Evolutionary conservation across 2,797 vertebrate genomes (phyloP).

Genomic region (Catharus ustulatus): DNA sequence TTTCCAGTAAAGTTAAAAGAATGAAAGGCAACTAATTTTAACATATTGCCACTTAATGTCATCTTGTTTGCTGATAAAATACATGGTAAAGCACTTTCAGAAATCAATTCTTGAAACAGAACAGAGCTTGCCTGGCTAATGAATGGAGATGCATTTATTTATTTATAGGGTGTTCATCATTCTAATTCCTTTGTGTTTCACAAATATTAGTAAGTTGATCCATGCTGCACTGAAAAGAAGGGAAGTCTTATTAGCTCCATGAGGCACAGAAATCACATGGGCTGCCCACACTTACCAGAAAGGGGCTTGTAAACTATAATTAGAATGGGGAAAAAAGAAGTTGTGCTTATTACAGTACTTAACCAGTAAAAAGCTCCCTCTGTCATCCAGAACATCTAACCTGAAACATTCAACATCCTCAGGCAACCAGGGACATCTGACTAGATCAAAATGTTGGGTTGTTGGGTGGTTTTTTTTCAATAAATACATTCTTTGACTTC

Average conservation of each 20-base stretch:
- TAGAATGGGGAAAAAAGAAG: background rate
- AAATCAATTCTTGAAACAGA: conserved; percentile 63
- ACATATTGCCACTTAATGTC: conserved; percentile 67
- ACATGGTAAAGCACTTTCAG: conserved; percentile 52
- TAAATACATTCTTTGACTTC: background rate
- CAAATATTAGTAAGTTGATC: conserved; percentile 7
- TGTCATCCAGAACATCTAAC: background rate
- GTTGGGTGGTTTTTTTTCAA: background rate
- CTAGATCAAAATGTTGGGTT: background rate
- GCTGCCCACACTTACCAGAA: background rate
- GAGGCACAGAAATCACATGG: background rate
- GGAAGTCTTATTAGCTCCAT: background rate
- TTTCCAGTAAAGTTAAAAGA: conserved; percentile 67
- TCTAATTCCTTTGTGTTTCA: conserved; percentile 13
- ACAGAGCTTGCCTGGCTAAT: conserved; percentile 54
- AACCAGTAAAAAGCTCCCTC: background rate
- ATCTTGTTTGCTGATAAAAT: conserved; percentile 62
- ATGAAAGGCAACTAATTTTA: conserved; percentile 66
- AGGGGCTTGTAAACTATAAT: background rate
- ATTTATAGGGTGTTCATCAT: conserved; percentile 34
- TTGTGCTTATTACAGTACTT: background rate
- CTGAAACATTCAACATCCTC: background rate
- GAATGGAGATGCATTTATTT: conserved; percentile 55
- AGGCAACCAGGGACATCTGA: background rate
- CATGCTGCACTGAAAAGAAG: background rate